A percentile compares a stretch with the other conserved stretches of the same genome.
These are phyloP conservation scores for Cirrhinus molitorella DNA, from an alignment of 2,797 vertebrate genomes.

Conservation along the genomic window DNA sequence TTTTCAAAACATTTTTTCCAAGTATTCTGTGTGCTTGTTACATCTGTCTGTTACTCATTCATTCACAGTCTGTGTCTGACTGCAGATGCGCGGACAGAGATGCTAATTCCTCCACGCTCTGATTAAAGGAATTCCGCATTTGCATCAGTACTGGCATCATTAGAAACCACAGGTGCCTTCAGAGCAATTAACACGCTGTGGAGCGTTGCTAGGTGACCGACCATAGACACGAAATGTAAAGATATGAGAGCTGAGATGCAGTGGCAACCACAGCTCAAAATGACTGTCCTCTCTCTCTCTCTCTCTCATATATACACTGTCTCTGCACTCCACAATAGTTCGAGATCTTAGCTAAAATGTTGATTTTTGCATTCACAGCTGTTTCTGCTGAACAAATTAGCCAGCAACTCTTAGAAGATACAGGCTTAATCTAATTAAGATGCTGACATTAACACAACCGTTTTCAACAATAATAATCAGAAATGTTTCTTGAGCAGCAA, in stretches of 20 bases:
- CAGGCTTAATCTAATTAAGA: background rate
- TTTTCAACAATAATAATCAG: no score
- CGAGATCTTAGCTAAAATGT: background rate
- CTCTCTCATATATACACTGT: background rate
- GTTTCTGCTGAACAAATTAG: background rate
- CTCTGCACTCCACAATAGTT: background rate
- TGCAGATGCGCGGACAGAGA: background rate
- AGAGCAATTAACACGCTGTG: constrained; percentile 68
- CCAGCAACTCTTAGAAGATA: background rate
- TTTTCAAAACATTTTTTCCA: constrained; percentile 5
- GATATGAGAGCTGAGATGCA: background rate
- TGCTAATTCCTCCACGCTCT: constrained; percentile 5
- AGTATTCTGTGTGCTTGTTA: background rate
- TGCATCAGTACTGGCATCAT: constrained; percentile 74
- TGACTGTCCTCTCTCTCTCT: background rate
- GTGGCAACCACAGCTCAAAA: background rate
- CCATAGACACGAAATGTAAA: constrained; percentile 24
- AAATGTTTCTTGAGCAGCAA: no score
- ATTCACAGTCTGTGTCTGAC: background rate
- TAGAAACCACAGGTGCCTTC: constrained; percentile 77
- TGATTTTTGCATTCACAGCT: background rate
- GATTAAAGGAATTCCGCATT: constrained; percentile 66
- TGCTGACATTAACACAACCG: background rate
- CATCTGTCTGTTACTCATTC: background rate
- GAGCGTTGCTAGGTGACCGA: constrained; percentile 79